Evolutionary conservation across 2,113 vertebrate species (phyloP).

Genomic region (Panthera uncia): DNA sequence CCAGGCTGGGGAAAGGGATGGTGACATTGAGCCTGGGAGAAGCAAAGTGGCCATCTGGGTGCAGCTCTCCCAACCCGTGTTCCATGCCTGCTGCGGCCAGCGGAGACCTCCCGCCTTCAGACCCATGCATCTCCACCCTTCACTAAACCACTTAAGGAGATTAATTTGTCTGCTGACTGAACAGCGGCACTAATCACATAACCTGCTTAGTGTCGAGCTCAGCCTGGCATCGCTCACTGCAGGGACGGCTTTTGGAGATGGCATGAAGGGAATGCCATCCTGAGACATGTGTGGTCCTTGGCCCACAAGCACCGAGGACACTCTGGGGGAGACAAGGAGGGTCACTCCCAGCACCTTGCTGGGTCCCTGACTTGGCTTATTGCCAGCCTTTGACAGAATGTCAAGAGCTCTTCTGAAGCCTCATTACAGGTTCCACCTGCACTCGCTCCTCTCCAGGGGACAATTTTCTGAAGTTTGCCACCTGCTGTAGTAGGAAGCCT

Average conservation of each 20-base stretch:
- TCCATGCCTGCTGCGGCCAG: background rate
- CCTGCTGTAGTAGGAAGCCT: conserved; percentile 32
- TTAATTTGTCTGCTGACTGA: conserved; percentile 88
- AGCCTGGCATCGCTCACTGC: background rate
- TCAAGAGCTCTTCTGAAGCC: background rate
- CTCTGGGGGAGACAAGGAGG: too few relatives aligned
- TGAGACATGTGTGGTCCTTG: background rate
- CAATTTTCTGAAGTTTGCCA: conserved; percentile 37
- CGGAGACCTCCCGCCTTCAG: background rate
- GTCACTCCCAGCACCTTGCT: background rate
- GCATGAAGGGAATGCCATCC: background rate
- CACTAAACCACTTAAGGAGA: conserved; percentile 84
- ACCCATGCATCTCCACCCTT: background rate
- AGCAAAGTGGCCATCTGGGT: background rate
- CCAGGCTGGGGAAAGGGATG: background rate
- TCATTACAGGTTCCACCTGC: background rate
- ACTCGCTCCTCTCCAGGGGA: conserved; percentile 19
- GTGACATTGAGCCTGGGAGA: background rate
- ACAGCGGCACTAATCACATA: conserved; percentile 84
- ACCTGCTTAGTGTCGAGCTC: conserved; percentile 84
- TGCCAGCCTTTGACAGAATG: background rate
- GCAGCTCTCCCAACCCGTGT: background rate
- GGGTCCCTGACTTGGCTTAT: background rate
- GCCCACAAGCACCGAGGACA: background rate
- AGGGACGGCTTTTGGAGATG: background rate